Evolutionary conservation across 2,797 vertebrate genomes (phyloP), one percentile per base, ranked within the genome.

Genomic region (Pangasius macronema): DNA sequence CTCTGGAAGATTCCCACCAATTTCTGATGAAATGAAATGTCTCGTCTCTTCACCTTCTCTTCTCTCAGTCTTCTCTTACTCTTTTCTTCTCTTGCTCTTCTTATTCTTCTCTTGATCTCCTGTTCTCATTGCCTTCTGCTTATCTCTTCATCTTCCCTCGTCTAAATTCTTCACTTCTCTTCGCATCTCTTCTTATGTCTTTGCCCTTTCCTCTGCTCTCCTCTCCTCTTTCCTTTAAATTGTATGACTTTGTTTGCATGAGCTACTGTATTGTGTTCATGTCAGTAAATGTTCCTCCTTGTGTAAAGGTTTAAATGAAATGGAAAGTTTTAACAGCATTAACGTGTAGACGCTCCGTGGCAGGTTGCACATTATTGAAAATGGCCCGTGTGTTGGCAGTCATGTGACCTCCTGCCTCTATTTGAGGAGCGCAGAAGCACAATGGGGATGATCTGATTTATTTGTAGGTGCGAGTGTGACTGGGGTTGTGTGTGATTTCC

Each of bases 321-420:
- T 53, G 68, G 51, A 82, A 88, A 63, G 67, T 88, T 93, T 92
- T 91, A 91, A 92, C 89, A 90, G 88, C 86, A 88, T 93, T 92
- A 89, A 87, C 81, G 87, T 88, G 51, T 89, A 92, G 85, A 92
- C 86, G 88, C 91, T 91, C 75, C 89, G 91, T 77, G 89, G 91
- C 92, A 89, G 90, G 91, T 90, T 89, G 91, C 90, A 89, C 86
- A 90, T 89, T 91, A 89, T 84, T 93, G 90, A 91, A 89, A 90
- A 86, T 90, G 90, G 91, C 89, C 89, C 88, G 89, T 89, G 81
- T 89, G 81, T 90, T 89, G 92, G 90, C 92, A 93, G 92, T 91
- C 87, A 87, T 86, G 92, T 93, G 93, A 92, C 67, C 63, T 85
- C 79, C 83, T 67, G 36, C 24, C 2, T 86, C 22, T 61, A 88